phyloP scores from a whole-genome alignment of 2,113 vertebrate species.

The Brachypodius melanocephalos region DNA sequence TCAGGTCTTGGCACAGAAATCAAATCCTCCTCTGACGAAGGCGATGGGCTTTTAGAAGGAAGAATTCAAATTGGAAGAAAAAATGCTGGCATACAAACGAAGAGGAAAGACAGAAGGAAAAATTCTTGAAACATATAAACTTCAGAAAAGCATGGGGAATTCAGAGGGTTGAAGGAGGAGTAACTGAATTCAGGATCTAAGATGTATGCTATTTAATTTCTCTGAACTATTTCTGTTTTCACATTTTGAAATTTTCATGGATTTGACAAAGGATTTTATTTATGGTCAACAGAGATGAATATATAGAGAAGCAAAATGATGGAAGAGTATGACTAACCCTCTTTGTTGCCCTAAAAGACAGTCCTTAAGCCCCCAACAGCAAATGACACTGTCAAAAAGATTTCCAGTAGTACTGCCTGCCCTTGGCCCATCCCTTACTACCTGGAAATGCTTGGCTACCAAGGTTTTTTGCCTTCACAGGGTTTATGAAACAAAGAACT shows the following conservation, averaged over 20 bases:
- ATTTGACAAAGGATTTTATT: conserved; percentile 13
- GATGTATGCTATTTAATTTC: background rate
- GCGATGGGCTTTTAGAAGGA: background rate
- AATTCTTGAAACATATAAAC: background rate
- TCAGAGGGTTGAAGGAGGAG: background rate
- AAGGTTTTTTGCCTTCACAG: background rate
- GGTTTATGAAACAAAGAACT: background rate
- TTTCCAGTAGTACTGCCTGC: background rate
- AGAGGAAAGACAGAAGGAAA: background rate
- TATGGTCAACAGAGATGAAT: background rate
- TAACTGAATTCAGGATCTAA: background rate
- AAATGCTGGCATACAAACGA: background rate
- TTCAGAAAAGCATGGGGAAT: background rate
- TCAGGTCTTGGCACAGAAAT: background rate
- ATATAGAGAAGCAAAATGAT: background rate
- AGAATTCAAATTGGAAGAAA: background rate
- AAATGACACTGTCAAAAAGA: background rate
- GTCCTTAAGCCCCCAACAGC: background rate
- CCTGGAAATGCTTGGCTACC: background rate
- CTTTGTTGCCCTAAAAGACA: background rate
- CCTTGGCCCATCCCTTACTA: background rate
- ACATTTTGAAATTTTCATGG: background rate
- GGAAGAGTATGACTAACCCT: background rate
- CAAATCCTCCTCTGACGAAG: background rate
- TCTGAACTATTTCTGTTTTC: background rate